These are phyloP conservation scores for Habroteleia sp. DNA, from an alignment of 2,888 invertebrate genomes.

Conservation along the genomic window DNA sequence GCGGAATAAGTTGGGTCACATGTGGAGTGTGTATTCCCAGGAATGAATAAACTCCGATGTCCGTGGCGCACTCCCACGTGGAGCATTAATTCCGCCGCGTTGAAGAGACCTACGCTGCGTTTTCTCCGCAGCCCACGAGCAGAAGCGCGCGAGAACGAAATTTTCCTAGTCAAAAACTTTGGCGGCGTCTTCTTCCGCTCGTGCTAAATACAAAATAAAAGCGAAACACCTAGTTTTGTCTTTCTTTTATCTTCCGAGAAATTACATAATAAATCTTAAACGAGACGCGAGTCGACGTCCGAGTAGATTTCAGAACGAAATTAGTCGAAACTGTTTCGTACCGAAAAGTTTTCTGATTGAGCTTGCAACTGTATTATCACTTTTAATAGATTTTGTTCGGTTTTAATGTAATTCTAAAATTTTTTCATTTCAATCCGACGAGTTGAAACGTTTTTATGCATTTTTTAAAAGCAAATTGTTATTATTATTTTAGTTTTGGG, in stretches of 20 bases:
- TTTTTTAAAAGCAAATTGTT: too few relatives aligned
- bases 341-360: too few relatives aligned
- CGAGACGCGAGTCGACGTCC: neutral
- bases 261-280: slow-evolving; percentile 23
- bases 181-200: slow-evolving; percentile 23
- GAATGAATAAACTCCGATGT: slow-evolving; percentile 23
- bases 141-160: slow-evolving; percentile 25
- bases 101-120: slow-evolving; percentile 38
- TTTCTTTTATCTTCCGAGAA: slow-evolving; percentile 22
- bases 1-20: neutral
- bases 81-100: slow-evolving; percentile 34
- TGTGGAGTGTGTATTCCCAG: slow-evolving; percentile 4
- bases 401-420: too few relatives aligned
- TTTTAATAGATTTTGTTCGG: too few relatives aligned
- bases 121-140: slow-evolving; percentile 27
- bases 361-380: too few relatives aligned
- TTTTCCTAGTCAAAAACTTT: slow-evolving; percentile 31
- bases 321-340: slow-evolving; percentile 6
- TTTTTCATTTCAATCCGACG: too few relatives aligned
- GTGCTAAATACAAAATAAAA: slow-evolving; percentile 15
- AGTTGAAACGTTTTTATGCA: too few relatives aligned
- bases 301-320: neutral
- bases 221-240: neutral
- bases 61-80: slow-evolving; percentile 35
- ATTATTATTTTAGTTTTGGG: too few relatives aligned